Evolutionary conservation across 1,140 invertebrate genomes (phyloP), one percentile per base, ranked within the genome.

Genomic region (Drosophila punjabiensis): DNA sequence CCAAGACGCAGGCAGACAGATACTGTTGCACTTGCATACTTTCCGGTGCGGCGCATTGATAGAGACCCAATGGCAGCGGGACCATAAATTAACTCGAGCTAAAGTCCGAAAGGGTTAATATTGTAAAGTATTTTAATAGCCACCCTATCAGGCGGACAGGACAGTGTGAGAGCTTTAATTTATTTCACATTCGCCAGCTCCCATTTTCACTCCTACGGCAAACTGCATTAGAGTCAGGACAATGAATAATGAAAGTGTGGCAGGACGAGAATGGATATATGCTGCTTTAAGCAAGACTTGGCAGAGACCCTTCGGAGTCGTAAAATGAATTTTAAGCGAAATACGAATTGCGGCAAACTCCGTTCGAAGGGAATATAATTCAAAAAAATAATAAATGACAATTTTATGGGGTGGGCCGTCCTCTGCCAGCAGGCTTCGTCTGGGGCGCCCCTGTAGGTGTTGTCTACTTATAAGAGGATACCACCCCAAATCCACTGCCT

Each of bases 311-410:
- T 11, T 30, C 39, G 45, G 28, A 55, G 56, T 69, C 64, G 64
- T 68, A 79, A 79, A 65, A 53, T 48, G 32, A 70, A 67, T 67
- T 82, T 79, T 66, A 85, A 73, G 50, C 70, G 32, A 37, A 67
- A 55, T 24, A 47, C 56, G 47, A 69, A 53, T 65, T 64, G 35
- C 45, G 58, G 41, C 16, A 9, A 52, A 48, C 56, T 68, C 32
- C n/a, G 43, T 81, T 61, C 62, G 50, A 53, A 60, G 47, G 35
- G 37, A 66, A 45, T 67, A 84, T 79, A 75, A 75, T 81, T 81
- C 59, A 75, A 62, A 88, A 88, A 89, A 71, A 89, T 88, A 88
- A 88, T 90, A 88, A 89, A 88, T 88, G 85, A 85, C 85, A 85
- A 81, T 88, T 88, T 88, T 74, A 89, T 89, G 74, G 66, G 45